Base-by-base conservation (phyloP, 2,888 invertebrate species). In the Monochamus alternatus region DNA sequence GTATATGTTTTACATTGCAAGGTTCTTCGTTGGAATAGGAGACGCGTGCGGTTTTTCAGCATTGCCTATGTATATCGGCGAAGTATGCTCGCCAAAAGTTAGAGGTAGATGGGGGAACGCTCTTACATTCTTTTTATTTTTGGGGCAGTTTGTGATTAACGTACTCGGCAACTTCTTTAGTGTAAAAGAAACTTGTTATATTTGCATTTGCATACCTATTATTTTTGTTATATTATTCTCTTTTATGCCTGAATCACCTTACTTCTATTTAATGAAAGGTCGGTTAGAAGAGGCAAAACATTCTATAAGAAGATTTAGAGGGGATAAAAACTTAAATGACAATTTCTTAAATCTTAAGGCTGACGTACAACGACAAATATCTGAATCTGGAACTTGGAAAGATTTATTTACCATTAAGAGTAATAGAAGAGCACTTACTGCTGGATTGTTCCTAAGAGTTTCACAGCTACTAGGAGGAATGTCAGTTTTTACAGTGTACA, bases 181-280 rank as follows among this genome's bases (percentile, higher is more conserved):
- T 76, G 90, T 92, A 87, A 84, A 86, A 80, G 87, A 87, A 43
- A 88, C 92, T 77, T 91, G 91, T 73, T 89, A 89, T 73, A 90
- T 92, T 85, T 92, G 92, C 85, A 88, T 92, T 80, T 85, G 90
- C 78, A 88, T 93, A 73, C 92, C 93, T 10, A 87, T 92, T 58
- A 81, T 91, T 51, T 91, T 92, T 83, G 86, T 93, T 32, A 68
- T 92, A 30, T 87, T 90, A 30, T 92, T 93, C 86, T 44, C 87
- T 60, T 91, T 91, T 84, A 89, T 93, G 84, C 94, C 94, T 10
- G 94, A 94, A 89, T 80, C 83, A 4, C 86, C 86, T 0, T 86
- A 86, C 73, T 85, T 75, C 70, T 81, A 78, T 30, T 38, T 85
- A n/a, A 83, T 83, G 81, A 84, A 84, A 67, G 78, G 78, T 4